phyloP scores from a whole-genome alignment of 2,113 vertebrate genomes.

The Crotalus horridus region DNA sequence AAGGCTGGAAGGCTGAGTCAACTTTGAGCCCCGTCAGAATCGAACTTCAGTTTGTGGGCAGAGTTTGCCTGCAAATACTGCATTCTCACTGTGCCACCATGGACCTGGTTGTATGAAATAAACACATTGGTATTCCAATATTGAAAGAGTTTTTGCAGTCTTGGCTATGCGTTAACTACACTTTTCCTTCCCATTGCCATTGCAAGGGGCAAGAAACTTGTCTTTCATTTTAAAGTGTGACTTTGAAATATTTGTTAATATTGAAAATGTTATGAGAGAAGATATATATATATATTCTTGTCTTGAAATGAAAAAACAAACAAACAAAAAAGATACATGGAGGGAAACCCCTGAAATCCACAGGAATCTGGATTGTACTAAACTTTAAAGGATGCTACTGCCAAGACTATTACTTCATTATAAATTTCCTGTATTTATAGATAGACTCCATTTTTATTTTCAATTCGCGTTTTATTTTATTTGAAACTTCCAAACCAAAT shows the following conservation, averaged over 20 bases:
- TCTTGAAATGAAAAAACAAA: background rate
- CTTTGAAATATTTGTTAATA: no score
- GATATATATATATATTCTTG: background rate
- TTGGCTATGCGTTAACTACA: background rate
- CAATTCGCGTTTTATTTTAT: background rate
- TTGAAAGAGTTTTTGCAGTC: background rate
- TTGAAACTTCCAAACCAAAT: background rate
- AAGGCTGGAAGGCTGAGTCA: background rate
- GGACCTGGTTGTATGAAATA: background rate
- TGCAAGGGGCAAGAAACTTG: background rate
- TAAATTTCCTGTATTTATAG: background rate
- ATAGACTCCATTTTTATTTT: background rate
- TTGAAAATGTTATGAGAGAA: background rate
- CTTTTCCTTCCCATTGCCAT: no score
- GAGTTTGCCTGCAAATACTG: background rate
- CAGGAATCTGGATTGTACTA: background rate
- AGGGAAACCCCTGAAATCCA: background rate
- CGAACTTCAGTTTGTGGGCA: background rate
- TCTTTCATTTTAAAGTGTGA: background rate
- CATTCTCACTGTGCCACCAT: background rate
- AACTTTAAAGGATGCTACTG: background rate
- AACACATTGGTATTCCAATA: background rate
- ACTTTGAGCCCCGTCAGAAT: background rate
- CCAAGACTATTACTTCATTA: background rate
- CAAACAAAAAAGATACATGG: background rate